Percentiles rank a stretch among this genome's conserved stretches.
These are phyloP conservation scores for Prietella phreatophila DNA, from an alignment of 2,113 vertebrate species.

Conservation along the genomic window DNA sequence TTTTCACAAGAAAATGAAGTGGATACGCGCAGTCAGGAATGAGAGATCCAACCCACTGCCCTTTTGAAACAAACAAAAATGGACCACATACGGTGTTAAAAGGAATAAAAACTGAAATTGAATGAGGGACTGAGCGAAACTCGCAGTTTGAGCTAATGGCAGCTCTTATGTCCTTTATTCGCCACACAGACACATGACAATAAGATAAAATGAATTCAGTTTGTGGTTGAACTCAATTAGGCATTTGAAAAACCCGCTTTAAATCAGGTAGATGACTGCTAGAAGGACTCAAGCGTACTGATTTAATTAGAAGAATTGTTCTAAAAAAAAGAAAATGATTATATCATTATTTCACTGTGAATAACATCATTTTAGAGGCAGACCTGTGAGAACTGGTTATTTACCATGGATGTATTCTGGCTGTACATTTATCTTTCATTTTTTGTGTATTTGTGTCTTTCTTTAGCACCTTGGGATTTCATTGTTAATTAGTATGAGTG, in stretches of 20 bases:
- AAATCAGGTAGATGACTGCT: neutral
- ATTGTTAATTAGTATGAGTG: neutral
- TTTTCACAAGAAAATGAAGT: conserved; percentile 9
- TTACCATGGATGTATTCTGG: neutral
- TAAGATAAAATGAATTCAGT: neutral
- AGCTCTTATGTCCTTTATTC: neutral
- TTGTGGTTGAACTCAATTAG: neutral
- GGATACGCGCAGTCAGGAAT: conserved; percentile 4
- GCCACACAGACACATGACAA: neutral
- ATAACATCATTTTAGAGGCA: neutral
- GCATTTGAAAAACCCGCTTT: neutral
- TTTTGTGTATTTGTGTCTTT: neutral
- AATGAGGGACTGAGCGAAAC: neutral
- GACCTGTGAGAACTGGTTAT: neutral
- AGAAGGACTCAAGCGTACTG: neutral
- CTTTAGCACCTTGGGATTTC: neutral
- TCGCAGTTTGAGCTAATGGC: neutral
- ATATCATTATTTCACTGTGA: neutral
- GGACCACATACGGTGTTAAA: neutral
- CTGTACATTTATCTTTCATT: neutral
- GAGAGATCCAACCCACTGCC: neutral
- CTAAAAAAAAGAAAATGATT: neutral
- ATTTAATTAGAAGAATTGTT: neutral
- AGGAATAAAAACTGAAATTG: conserved; percentile 5
- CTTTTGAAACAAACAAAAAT: neutral